Percentiles rank a stretch among this genome's conserved stretches.
phyloP scores from a whole-genome alignment of 2,797 vertebrate species.

The Gobio occitaniae region DNA sequence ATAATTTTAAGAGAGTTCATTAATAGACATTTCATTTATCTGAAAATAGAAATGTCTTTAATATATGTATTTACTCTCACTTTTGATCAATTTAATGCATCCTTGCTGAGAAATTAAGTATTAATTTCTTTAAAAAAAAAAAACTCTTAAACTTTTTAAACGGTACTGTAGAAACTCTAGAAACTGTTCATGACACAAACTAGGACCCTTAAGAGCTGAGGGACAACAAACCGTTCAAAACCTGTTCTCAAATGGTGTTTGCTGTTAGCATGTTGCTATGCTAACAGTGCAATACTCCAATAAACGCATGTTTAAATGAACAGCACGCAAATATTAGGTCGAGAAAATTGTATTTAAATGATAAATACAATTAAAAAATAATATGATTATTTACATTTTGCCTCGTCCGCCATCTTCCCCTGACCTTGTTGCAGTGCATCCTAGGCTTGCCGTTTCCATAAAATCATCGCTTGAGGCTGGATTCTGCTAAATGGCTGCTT shows the following conservation, averaged over 20 bases:
- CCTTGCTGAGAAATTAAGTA: not conserved
- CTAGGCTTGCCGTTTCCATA: not conserved
- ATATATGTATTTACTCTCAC: not conserved
- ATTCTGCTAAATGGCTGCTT: not conserved
- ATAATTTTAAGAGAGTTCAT: too few relatives aligned
- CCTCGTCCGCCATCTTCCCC: not conserved
- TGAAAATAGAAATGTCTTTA: not conserved
- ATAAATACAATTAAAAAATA: not conserved
- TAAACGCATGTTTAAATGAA: not conserved
- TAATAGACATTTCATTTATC: too few relatives aligned
- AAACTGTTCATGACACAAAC: not conserved
- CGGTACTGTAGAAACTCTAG: not conserved
- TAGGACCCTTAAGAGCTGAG: not conserved
- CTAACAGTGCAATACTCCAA: not conserved
- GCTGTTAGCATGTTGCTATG: not conserved
- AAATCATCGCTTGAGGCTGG: conserved; percentile 4
- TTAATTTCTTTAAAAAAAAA: not conserved
- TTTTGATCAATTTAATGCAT: not conserved
- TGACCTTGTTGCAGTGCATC: not conserved
- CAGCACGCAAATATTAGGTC: not conserved
- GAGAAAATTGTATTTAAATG: too few relatives aligned
- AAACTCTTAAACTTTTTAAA: not conserved
- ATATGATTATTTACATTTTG: not conserved
- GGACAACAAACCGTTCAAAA: not conserved
- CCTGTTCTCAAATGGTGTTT: not conserved